phyloP scores from a whole-genome alignment of 2,113 vertebrate genomes.

The Heterochromis multidens region DNA sequence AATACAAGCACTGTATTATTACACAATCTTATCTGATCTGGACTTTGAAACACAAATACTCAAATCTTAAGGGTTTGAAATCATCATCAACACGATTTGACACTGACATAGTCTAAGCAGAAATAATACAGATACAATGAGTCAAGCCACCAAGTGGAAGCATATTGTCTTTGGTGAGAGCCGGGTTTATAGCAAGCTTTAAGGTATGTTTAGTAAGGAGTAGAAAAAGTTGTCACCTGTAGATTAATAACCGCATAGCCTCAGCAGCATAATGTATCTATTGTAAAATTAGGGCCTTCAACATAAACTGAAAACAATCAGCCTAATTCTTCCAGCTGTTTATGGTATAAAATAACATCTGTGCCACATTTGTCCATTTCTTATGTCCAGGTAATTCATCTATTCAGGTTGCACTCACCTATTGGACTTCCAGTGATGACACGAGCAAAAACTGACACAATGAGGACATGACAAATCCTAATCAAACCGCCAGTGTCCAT shows the following conservation, averaged over 20 bases:
- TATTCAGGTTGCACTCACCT: slow-evolving; percentile 45
- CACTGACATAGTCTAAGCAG: not conserved
- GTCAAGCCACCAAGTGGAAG: no score
- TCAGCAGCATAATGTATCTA: not conserved
- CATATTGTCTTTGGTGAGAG: no score
- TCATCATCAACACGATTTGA: not conserved
- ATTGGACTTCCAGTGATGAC: slow-evolving; percentile 2
- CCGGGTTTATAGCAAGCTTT: not conserved
- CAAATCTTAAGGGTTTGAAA: not conserved
- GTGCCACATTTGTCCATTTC: not conserved
- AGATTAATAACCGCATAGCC: not conserved
- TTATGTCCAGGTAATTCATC: not conserved
- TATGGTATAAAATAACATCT: accelerated
- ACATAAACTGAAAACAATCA: not conserved
- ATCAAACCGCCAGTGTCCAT: slow-evolving; percentile 5
- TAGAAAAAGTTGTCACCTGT: not conserved
- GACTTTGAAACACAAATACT: not conserved
- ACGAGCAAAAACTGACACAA: slow-evolving; percentile 1
- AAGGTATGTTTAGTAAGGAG: not conserved
- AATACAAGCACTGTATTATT: no score
- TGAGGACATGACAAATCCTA: not conserved
- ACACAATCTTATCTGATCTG: not conserved
- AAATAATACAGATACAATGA: not conserved
- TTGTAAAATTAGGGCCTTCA: not conserved
- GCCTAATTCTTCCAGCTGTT: not conserved